Percentiles rank a stretch among this genome's conserved stretches.
These are phyloP conservation scores for Tetramorium bicarinatum DNA, from an alignment of 2,888 invertebrate species.

Conservation along the genomic window DNA sequence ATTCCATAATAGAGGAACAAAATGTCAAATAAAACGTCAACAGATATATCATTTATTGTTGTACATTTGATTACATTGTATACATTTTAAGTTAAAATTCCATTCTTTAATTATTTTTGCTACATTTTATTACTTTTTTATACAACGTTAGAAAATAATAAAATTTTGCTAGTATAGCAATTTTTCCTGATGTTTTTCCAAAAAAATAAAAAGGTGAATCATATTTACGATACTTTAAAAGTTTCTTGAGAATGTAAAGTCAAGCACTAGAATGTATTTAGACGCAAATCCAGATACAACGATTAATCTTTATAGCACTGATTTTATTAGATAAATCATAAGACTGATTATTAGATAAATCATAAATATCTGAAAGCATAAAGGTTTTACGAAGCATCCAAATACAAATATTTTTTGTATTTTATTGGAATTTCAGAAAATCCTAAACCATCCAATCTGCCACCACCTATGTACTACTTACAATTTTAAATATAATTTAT, in stretches of 20 bases:
- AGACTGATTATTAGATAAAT: not conserved
- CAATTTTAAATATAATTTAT: not conserved
- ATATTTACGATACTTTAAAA: slow-evolving; percentile 46
- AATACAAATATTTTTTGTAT: not conserved
- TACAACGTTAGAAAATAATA: not conserved
- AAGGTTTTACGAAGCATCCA: not conserved
- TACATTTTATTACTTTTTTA: not conserved
- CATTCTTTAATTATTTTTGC: not conserved
- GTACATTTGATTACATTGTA: not conserved
- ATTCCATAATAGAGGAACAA: not conserved
- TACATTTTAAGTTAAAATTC: not conserved
- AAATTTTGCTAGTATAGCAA: not conserved
- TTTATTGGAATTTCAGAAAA: not conserved
- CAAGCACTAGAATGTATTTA: slow-evolving; percentile 30
- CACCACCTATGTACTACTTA: not conserved
- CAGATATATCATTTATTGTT: not conserved
- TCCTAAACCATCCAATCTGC: not conserved
- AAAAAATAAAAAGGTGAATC: not conserved
- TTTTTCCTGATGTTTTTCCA: not conserved
- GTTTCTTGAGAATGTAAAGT: slow-evolving; percentile 26
- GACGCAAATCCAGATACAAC: slow-evolving; percentile 27
- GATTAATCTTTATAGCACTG: not conserved
- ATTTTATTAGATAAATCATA: not conserved
- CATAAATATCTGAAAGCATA: not conserved
- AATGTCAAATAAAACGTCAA: not conserved